These are phyloP conservation scores for Anthopleura sola DNA, from an alignment of 64 coral and sea anemone species.

Conservation along the genomic window DNA sequence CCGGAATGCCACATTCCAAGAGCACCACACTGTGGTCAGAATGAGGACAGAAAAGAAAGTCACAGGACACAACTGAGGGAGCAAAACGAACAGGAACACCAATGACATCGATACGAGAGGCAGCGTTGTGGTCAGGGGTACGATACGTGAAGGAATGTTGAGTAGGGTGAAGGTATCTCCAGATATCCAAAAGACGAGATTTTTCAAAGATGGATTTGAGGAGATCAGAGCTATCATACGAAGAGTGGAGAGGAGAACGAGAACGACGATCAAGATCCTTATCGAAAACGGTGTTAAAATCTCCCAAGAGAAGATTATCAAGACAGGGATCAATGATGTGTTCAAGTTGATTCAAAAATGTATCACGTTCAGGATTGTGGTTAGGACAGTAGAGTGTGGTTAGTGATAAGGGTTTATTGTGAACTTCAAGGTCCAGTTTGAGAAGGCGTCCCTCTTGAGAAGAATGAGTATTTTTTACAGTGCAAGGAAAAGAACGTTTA, in stretches of 20 bases:
- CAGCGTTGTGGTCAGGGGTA: not conserved
- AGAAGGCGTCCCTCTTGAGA: not conserved
- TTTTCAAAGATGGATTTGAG: not conserved
- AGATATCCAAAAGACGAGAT: conserved; percentile 1
- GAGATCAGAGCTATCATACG: not conserved
- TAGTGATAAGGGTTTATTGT: not conserved
- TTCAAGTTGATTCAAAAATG: not conserved
- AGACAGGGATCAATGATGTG: not conserved
- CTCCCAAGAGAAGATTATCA: not conserved
- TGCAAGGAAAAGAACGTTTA: not conserved
- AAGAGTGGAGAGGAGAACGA: not conserved
- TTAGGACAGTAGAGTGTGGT: not conserved
- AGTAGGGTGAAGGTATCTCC: conserved; percentile 2
- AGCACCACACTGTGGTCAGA: not conserved
- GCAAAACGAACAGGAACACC: not conserved
- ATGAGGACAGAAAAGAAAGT: not conserved
- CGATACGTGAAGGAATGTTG: no score
- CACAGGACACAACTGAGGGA: not conserved
- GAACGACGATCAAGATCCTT: not conserved
- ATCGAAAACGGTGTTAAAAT: conserved; percentile 51
- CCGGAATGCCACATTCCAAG: not conserved
- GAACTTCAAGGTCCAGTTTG: not conserved
- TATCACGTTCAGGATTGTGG: not conserved
- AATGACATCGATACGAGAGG: not conserved
- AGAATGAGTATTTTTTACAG: not conserved